Base-by-base conservation (phyloP, 2,113 vertebrate genomes). In the Thunnus thynnus region DNA sequence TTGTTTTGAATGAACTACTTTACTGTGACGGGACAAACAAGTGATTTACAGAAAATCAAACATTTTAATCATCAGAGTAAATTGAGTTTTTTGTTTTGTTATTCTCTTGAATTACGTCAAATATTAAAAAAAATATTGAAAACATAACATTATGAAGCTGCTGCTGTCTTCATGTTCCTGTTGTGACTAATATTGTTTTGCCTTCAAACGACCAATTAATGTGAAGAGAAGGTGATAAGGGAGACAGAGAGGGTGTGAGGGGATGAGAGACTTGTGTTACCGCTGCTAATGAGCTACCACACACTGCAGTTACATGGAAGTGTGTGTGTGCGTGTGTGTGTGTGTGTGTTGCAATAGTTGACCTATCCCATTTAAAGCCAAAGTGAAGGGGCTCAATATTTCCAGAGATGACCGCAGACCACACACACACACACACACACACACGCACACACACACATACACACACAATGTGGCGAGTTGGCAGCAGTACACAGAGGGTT, bases 401-500 rank as follows among this genome's bases (percentile, higher is more conserved):
- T 55, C 56, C 46, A 66, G 41, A 64, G 25, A 71, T 25, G 16
- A 36, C 61, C 9, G 25, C 18, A 25, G 18, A 67, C 30, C 27
- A 58, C 61, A 48, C 61, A 52, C 61, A 48, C 61, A 52, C 63
- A 66, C 58, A 55, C 52, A 55, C 50, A 27, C 32, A 51, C 14
- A 51, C 61, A 68, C 46, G 48, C 57, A 68, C 17, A 63, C 61
- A 72, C 67, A 74, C 22, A 72, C 41, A 75, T 67, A 30, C 2
- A 30, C 27, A 30, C 27, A 30, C 27, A 30, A 30, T 30, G 27
- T 30, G 27, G 27, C 71, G 1, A 20, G 22, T 78, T 89, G 88
- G 90, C 86, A 89, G 67, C 71, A 25, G 63, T 64, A 81, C 86
- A 89, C 55, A 88, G 72, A 82, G 63, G 68, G 62, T 46, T 52